Conservation (phyloP, 1,140 invertebrate genomes). For the Camponotus floridanus region DNA sequence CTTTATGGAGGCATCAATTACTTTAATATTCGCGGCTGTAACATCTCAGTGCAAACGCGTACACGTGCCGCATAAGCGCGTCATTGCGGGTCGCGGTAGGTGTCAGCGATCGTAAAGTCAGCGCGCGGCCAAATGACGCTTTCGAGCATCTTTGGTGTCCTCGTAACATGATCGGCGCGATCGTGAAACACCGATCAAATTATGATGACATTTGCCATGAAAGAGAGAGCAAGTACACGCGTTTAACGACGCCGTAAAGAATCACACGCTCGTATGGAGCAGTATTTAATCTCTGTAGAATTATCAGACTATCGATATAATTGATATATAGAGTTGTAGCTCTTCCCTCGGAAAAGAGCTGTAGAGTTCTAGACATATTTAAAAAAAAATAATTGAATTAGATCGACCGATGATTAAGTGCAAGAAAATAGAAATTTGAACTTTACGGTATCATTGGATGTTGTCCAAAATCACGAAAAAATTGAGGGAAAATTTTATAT, state of each 20-base stretch:
- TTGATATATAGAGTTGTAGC: too few relatives aligned
- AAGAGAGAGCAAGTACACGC: slow-evolving; percentile 65
- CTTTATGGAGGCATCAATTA: slow-evolving; percentile 83
- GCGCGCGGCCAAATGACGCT: slow-evolving; percentile 67
- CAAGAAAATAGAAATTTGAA: too few relatives aligned
- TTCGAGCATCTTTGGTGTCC: slow-evolving; percentile 65
- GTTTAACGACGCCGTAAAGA: slow-evolving; percentile 80
- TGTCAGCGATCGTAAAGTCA: slow-evolving; percentile 81
- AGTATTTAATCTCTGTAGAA: too few relatives aligned
- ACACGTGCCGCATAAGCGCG: slow-evolving; percentile 41
- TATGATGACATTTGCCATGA: slow-evolving; percentile 80
- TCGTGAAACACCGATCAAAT: slow-evolving; percentile 71
- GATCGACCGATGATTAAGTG: too few relatives aligned
- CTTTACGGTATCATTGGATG: too few relatives aligned
- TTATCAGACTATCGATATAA: too few relatives aligned
- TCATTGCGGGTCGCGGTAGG: slow-evolving; percentile 67
- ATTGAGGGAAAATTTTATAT: too few relatives aligned
- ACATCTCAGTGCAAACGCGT: slow-evolving; percentile 65
- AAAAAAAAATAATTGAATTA: too few relatives aligned
- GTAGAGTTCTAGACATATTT: too few relatives aligned
- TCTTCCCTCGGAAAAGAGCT: too few relatives aligned
- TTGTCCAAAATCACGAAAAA: too few relatives aligned
- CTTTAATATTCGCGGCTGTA: slow-evolving; percentile 82
- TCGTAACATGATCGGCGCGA: slow-evolving; percentile 73
- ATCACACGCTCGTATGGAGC: slow-evolving; percentile 74